Evolutionary conservation across 2,113 vertebrate genomes (phyloP), one percentile per base, ranked within the genome.

Genomic region (Perca fluviatilis): DNA sequence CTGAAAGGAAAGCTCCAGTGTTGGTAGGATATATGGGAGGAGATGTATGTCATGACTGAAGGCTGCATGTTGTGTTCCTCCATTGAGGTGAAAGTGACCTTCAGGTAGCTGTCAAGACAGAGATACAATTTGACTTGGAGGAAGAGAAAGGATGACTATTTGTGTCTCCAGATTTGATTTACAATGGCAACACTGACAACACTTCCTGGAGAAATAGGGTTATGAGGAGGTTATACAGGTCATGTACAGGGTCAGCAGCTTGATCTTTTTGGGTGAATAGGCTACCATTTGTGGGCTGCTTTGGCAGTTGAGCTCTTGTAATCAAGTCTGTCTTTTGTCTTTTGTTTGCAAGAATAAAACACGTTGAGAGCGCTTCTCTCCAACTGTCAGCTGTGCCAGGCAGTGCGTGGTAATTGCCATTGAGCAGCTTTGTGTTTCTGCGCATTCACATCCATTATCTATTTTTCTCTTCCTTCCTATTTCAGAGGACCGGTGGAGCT

Each of bases 301-400:
- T 76, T 84, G 84, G 50, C 73, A 85, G 76, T 76, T 23, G 72
- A 83, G 79, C 86, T 89, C 64, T 83, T 87, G 62, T 74, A 74
- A 79, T 82, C 77, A 18, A 74, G 65, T 82, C 70, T 74, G 50
- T 87, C 89, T 85, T 80, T 83, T 86, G 85, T 89, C 85, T 88
- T 92, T 87, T 86, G 87, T 93, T 89, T 82, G 75, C 51, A 16
- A 77, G 90, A 83, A 82, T 83, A 88, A 90, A 88, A 88, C 68
- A 61, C 19, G 54, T 56, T 76, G 81, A 89, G 83, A 87, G 86
- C 25, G 47, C 84, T 82, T 80, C 86, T 79, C 77, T 86, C 81
- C 53, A 81, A 82, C 87, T 89, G 91, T 91, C 91, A 92, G 86
- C 90, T 92, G 92, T 92, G 89, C 86, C 88, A 89, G 88, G 80